phyloP scores from a whole-genome alignment of 2,797 vertebrate species.

The Amblyraja radiata region DNA sequence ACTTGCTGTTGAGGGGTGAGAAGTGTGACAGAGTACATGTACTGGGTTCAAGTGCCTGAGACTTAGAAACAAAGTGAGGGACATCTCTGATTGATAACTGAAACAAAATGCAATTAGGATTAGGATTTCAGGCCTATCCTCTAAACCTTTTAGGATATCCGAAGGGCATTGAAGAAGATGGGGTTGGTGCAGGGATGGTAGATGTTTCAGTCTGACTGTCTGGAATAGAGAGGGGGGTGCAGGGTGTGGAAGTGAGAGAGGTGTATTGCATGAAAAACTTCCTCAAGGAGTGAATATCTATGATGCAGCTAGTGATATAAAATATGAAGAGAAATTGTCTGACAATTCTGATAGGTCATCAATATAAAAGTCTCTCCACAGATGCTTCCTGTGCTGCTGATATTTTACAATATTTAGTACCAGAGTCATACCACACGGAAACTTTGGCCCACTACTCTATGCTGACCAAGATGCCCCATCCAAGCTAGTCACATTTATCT shows the following conservation, averaged over 20 bases:
- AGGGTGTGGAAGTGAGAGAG: neutral
- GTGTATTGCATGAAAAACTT: neutral
- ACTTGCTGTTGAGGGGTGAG: neutral
- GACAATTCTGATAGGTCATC: no score
- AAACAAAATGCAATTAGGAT: no score
- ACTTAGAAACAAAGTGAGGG: neutral
- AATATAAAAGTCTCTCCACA: no score
- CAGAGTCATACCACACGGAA: no score
- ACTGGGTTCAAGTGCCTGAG: neutral
- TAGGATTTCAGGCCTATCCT: no score
- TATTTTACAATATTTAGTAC: no score
- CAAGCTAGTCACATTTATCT: no score
- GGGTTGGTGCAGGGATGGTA: neutral
- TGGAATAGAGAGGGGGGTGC: neutral
- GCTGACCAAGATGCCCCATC: no score
- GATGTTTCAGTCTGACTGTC: neutral
- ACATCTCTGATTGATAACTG: no score
- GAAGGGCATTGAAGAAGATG: neutral
- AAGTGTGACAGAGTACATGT: neutral
- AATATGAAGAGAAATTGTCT: no score
- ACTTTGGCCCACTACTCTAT: no score
- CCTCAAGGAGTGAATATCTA: neutral
- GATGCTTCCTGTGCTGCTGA: no score
- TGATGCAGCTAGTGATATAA: neutral
- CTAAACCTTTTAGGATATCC: neutral